Evolutionary conservation across 2,113 vertebrate species (phyloP), one percentile per base, ranked within the genome.

Genomic region (Cariama cristata): DNA sequence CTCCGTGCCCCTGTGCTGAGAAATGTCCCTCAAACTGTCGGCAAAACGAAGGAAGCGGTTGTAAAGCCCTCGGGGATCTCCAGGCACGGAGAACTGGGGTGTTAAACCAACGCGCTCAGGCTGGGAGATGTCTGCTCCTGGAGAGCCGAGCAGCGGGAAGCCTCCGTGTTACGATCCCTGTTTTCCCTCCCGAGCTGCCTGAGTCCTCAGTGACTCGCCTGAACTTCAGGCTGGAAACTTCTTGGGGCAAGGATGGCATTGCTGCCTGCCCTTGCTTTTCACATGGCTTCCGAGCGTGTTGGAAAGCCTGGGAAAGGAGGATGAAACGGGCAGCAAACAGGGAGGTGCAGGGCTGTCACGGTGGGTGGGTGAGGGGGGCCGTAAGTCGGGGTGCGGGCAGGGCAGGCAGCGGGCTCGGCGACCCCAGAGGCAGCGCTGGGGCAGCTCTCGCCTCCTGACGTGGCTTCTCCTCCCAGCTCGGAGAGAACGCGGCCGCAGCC

Each of bases 171-270:
- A 0, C 2, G 9, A 16, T 62, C 42, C 35, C 28, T 18, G 24
- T 23, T 56, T 38, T 38, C 58, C 49, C 40, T 63, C 24, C 38
- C 16, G 2, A 35, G 58, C 87, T 76, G 53, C 38, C 55, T 32
- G 10, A 4, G 18, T 83, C 28, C 75, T 35, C 6, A 0, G 42
- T 13, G 63, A 28, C 49, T 72, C 18, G 26, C 55, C 42, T 49
- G 20, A 72, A 89, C 92, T 91, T 93, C 71, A 75, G 69, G 87
- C 82, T 94, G 79, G 63, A 80, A 96, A 80, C 75, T 95, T 92
- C 27, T 19, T 15, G 19, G 38, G 33, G 30, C 44, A 33, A 30
- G 33, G 71, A 3, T 44, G 66, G 32, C 9, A 4, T 40, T 44
- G 55, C 73, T 55, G 60, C 42, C 81, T 26, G 81, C 20, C 12